Conservation (phyloP, 64 coral and sea anemone genomes). For the Porites australiensis region DNA sequence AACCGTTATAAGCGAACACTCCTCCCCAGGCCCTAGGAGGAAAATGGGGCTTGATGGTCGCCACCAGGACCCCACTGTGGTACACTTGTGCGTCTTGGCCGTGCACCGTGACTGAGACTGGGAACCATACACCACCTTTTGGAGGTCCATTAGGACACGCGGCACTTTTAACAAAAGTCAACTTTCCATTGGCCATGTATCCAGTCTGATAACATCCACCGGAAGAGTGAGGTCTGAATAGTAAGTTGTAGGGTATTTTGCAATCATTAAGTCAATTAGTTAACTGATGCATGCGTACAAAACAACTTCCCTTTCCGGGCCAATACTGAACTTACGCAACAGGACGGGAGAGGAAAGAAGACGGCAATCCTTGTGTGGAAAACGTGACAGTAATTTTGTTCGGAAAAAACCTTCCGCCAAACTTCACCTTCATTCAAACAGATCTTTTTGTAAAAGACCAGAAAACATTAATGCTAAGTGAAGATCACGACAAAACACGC, state of each 20-base stretch:
- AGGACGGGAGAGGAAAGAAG: too few relatives aligned
- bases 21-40: background rate
- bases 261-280: too few relatives aligned
- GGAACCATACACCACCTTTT: conserved; percentile 60
- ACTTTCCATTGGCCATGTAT: conserved; percentile 41
- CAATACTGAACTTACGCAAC: too few relatives aligned
- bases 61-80: conserved; percentile 15
- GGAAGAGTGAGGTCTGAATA: conserved; percentile 41
- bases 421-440: too few relatives aligned
- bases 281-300: too few relatives aligned
- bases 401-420: too few relatives aligned
- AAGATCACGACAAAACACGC: too few relatives aligned
- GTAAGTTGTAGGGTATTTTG: background rate
- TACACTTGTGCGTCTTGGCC: conserved; percentile 13
- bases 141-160: conserved; percentile 71
- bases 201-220: conserved; percentile 69
- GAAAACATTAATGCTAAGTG: too few relatives aligned
- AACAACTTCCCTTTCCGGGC: too few relatives aligned
- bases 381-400: too few relatives aligned
- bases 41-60: conserved; percentile 28
- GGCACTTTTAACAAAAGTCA: background rate
- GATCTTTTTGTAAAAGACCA: too few relatives aligned
- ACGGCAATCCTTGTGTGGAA: too few relatives aligned
- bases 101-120: background rate
- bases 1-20: conserved; percentile 15